These are phyloP conservation scores for Xestia c-nigrum DNA, from an alignment of 2,888 invertebrate genomes.

Conservation along the genomic window DNA sequence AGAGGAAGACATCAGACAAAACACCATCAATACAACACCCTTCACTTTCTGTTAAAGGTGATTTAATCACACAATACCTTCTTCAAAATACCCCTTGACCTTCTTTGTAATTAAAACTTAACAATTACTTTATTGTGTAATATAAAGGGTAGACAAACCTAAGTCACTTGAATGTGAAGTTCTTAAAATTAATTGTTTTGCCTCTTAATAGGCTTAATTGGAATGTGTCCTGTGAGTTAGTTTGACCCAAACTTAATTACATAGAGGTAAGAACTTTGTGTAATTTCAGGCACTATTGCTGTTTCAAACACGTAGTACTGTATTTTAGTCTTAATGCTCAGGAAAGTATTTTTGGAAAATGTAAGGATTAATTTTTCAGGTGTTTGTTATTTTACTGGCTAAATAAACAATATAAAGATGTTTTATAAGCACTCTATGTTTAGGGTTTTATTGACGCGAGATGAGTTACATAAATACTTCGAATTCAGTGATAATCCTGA, in stretches of 20 bases:
- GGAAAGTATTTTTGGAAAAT: background rate
- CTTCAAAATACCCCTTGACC: background rate
- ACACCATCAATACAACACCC: background rate
- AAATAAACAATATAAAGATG: background rate
- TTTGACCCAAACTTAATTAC: conserved; percentile 62
- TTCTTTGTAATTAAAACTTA: conserved; percentile 16
- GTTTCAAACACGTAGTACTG: conserved; percentile 8
- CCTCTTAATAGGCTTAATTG: conserved; percentile 55
- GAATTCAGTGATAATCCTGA: background rate
- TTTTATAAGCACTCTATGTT: background rate
- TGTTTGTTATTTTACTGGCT: background rate
- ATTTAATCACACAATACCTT: background rate
- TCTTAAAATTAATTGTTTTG: conserved; percentile 57
- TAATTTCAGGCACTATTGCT: conserved; percentile 36
- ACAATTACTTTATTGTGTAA: conserved; percentile 1
- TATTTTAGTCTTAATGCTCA: conserved; percentile 2
- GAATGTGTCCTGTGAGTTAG: conserved; percentile 53
- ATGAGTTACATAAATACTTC: background rate
- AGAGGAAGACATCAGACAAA: background rate
- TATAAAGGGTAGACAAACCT: conserved; percentile 4
- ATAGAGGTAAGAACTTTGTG: conserved; percentile 39
- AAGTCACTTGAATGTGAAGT: conserved; percentile 47
- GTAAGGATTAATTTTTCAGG: background rate
- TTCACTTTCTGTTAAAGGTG: no score
- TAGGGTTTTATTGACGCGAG: background rate